Evolutionary conservation across 2,888 invertebrate species (phyloP).

Genomic region (Apamea sordens): DNA sequence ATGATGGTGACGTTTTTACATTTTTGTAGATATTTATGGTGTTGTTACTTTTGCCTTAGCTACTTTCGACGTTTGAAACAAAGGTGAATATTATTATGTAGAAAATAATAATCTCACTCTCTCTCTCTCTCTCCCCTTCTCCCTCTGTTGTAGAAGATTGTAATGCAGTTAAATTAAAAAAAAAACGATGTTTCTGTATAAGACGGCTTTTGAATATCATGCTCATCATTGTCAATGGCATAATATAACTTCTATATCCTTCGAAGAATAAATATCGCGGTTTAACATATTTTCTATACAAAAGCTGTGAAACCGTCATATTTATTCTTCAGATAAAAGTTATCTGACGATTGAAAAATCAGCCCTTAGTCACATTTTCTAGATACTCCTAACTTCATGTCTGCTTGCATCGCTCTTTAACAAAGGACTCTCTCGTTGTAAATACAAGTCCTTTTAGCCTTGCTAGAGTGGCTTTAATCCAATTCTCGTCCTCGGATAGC

Average conservation of each 20-base stretch:
- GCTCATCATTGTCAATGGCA: not conserved
- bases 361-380: not conserved
- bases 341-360: not conserved
- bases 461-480: not conserved
- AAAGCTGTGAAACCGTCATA: not conserved
- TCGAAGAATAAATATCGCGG: not conserved
- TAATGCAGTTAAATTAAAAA: not conserved
- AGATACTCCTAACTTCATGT: no score
- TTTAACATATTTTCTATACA: not conserved
- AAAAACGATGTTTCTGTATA: not conserved
- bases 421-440: slow-evolving; percentile 1
- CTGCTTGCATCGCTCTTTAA: not conserved
- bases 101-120: not conserved
- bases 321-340: not conserved
- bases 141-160: not conserved
- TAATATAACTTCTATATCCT: not conserved
- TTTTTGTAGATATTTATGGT: slow-evolving; percentile 45
- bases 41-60: not conserved
- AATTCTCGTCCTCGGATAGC: not conserved
- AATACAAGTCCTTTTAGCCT: slow-evolving; percentile 10
- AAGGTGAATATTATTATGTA: not conserved
- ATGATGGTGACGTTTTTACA: slow-evolving; percentile 44
- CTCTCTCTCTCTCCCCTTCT: not conserved
- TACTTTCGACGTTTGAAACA: not conserved
- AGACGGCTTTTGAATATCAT: not conserved